Evolutionary conservation across 1,140 invertebrate genomes (phyloP).

Genomic region (Solenopsis fugax): DNA sequence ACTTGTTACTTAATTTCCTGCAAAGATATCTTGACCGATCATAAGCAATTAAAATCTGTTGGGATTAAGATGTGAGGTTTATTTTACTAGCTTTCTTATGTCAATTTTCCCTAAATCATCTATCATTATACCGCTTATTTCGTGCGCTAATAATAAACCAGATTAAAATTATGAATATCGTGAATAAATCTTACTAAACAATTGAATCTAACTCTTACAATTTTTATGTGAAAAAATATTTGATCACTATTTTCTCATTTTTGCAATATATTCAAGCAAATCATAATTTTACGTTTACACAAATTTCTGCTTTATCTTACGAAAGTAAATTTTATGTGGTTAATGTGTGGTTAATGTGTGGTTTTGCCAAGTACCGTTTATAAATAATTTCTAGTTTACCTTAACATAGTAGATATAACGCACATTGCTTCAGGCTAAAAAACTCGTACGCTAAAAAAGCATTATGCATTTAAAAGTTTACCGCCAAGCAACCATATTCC

Average conservation of each 20-base stretch:
- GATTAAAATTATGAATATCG: neutral
- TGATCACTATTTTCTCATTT: neutral
- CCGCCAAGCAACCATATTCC: neutral
- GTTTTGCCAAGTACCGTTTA: constrained; percentile 24
- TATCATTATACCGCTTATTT: neutral
- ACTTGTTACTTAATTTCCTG: neutral
- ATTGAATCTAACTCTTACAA: neutral
- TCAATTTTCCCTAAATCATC: neutral
- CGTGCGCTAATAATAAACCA: neutral
- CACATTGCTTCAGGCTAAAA: neutral
- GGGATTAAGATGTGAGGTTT: neutral
- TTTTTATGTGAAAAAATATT: neutral
- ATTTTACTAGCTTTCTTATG: neutral
- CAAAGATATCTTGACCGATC: neutral
- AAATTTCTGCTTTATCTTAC: constrained; percentile 16
- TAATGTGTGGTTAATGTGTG: constrained; percentile 4
- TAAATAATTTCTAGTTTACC: constrained; percentile 39
- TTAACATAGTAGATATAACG: neutral
- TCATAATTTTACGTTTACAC: neutral
- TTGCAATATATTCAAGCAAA: constrained; percentile 1
- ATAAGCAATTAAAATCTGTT: neutral
- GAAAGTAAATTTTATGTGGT: constrained; percentile 29
- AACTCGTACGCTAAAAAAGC: constrained; percentile 14
- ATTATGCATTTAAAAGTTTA: constrained; percentile 35
- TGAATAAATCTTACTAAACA: neutral